A percentile compares a stretch with the other conserved stretches of the same genome.
These are phyloP conservation scores for Sinocyclocheilus rhinocerous DNA, from an alignment of 2,113 vertebrate species.

Conservation along the genomic window DNA sequence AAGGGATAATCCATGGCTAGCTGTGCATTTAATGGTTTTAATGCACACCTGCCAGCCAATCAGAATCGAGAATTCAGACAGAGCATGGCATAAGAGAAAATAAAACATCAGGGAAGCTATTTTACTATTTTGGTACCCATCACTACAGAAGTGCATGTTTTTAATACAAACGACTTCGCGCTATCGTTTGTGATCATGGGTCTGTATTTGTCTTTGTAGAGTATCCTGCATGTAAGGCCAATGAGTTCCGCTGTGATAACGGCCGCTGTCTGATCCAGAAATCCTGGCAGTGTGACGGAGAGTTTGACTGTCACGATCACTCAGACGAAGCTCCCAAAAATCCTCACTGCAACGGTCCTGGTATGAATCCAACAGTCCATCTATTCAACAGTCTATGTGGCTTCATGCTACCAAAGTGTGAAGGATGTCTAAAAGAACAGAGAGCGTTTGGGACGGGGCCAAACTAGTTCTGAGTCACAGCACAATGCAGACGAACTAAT, in stretches of 20 bases:
- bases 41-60: too few relatives aligned
- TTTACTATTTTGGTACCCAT: background rate
- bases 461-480: background rate
- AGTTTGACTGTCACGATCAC: constrained; percentile 93
- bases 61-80: too few relatives aligned
- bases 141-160: background rate
- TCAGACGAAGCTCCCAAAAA: constrained; percentile 94
- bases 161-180: too few relatives aligned
- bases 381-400: background rate
- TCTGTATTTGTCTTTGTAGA: constrained; percentile 70
- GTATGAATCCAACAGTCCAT: constrained; percentile 65
- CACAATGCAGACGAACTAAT: background rate
- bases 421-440: background rate
- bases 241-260: constrained; percentile 91
- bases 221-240: constrained; percentile 86
- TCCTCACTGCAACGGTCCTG: constrained; percentile 82
- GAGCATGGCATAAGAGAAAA: background rate
- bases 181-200: background rate
- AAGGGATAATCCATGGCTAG: too few relatives aligned
- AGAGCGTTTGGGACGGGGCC: background rate
- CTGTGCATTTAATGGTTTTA: too few relatives aligned
- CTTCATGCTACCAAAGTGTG: background rate
- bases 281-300: constrained; percentile 92
- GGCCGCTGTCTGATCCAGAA: constrained; percentile 91
- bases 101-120: background rate